A percentile compares a stretch with the other conserved stretches of the same genome.
phyloP scores from a whole-genome alignment of 1,140 invertebrate species.

The Acyrthosiphon pisum region DNA sequence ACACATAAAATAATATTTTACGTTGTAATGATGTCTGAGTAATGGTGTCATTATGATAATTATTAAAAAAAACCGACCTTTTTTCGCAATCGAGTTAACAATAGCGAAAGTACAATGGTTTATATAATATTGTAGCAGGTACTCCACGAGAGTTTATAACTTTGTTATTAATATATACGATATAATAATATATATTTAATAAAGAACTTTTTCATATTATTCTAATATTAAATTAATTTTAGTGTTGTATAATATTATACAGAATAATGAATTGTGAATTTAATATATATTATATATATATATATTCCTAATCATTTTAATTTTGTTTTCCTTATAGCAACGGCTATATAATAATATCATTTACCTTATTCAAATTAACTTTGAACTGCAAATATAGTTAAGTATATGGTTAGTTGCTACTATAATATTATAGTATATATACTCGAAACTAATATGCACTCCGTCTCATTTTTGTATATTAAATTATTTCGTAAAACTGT shows the following conservation, averaged over 20 bases:
- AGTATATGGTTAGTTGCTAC: not conserved
- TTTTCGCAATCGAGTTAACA: conserved; percentile 24
- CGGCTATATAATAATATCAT: not conserved
- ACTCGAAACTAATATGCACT: not conserved
- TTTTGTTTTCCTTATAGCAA: not conserved
- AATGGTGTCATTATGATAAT: conserved; percentile 18
- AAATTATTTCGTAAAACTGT: not conserved
- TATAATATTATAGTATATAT: not conserved
- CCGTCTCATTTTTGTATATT: not conserved
- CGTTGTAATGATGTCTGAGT: not conserved
- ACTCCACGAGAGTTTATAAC: not conserved
- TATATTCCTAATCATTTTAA: not conserved
- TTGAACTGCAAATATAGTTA: not conserved
- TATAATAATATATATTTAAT: not conserved
- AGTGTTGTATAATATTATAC: not conserved
- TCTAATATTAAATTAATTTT: not conserved
- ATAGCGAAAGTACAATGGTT: conserved; percentile 17
- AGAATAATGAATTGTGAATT: not conserved
- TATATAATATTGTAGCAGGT: not conserved
- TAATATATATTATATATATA: too few species aligned
- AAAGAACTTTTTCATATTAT: not conserved
- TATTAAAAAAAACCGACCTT: not conserved
- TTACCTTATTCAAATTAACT: not conserved
- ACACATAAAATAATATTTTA: conserved; percentile 24
- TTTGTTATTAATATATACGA: not conserved